Percentiles rank a stretch among this genome's conserved stretches.
Conservation (phyloP, 2,888 invertebrate species). For the Digitonthophagus gazella region DNA sequence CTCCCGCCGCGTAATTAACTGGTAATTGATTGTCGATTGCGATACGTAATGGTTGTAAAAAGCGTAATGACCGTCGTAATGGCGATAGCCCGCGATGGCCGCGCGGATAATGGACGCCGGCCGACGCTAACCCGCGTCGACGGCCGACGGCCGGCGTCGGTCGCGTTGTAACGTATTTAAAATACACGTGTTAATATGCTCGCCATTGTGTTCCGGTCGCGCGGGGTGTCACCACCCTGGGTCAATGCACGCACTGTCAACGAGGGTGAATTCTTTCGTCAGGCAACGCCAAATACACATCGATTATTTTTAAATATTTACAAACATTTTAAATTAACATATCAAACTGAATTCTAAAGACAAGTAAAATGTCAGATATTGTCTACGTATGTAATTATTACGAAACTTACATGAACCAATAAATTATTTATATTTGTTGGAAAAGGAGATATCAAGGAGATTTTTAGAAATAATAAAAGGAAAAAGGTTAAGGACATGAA, state of each 20-base stretch:
- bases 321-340: no score
- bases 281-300: no score
- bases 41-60: conserved; percentile 27
- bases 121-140: conserved; percentile 8
- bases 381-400: no score
- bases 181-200: conserved; percentile 35
- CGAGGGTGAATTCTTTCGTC: conserved; percentile 22
- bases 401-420: no score
- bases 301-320: no score
- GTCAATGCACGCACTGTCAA: conserved; percentile 23
- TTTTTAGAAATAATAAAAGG: no score
- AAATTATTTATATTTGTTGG: no score
- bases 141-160: conserved; percentile 17
- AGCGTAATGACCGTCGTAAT: conserved; percentile 23
- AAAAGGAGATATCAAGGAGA: no score
- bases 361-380: no score
- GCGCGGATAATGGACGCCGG: conserved; percentile 22
- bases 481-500: no score
- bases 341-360: no score
- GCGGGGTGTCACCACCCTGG: conserved; percentile 17
- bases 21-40: conserved; percentile 27
- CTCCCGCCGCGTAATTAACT: conserved; percentile 24
- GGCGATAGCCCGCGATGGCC: conserved; percentile 22
- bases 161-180: conserved; percentile 32
- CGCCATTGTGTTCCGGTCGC: conserved; percentile 30